These are phyloP conservation scores for Mongoloraphidia duomilia DNA, from an alignment of 2,888 invertebrate species.

Conservation along the genomic window DNA sequence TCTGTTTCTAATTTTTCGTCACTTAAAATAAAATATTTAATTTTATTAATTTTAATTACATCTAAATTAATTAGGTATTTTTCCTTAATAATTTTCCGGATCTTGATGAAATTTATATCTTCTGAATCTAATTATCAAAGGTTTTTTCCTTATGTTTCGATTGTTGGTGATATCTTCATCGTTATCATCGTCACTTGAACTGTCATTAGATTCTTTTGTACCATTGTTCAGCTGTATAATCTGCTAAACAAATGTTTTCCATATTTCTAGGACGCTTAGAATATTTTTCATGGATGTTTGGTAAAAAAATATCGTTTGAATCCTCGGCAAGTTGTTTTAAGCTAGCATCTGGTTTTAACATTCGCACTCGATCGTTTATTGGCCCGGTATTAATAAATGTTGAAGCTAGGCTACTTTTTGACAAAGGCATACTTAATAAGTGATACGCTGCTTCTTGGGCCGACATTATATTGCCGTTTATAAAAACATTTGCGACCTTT, in stretches of 20 bases:
- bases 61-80: constrained; percentile 5
- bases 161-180: neutral
- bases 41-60: constrained; percentile 6
- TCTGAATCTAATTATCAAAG: constrained; percentile 7
- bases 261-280: neutral
- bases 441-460: constrained; percentile 17
- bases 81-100: constrained; percentile 8
- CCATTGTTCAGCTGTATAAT: constrained; percentile 7
- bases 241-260: constrained; percentile 10
- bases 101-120: constrained; percentile 9
- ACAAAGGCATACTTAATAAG: constrained; percentile 14
- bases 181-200: constrained; percentile 2
- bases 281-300: constrained; percentile 7
- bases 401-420: constrained; percentile 11
- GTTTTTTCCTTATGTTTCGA: constrained; percentile 6
- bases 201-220: constrained; percentile 4
- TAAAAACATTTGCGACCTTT: constrained; percentile 10
- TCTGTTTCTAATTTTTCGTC: constrained; percentile 5
- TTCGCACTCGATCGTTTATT: constrained; percentile 9
- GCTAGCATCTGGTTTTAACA: constrained; percentile 8
- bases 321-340: constrained; percentile 6
- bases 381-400: constrained; percentile 13
- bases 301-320: constrained; percentile 9
- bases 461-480: constrained; percentile 14
- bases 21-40: constrained; percentile 3